Base-by-base conservation (phyloP, 2,797 vertebrate species). In the Pseudomugil tenellus region DNA sequence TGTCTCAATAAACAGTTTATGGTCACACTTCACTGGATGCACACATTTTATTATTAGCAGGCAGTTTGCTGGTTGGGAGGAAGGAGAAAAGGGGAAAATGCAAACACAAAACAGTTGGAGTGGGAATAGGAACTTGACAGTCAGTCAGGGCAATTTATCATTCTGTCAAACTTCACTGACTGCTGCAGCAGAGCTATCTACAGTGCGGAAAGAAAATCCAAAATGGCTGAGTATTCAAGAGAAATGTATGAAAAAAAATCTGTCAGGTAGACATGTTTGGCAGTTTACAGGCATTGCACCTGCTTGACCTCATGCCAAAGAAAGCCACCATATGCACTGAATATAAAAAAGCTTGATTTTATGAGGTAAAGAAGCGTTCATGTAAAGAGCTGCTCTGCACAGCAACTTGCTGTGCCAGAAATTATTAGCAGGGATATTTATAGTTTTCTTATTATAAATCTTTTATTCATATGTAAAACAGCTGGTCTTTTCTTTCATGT, bases 91-190 rank as follows among this genome's bases (percentile, higher is more conserved):
- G 62, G 60, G 48, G 59, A 66, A 87, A 86, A 84, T 79, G 83
- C 77, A 86, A 88, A 91, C 82, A 85, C 70, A 85, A 90, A 90
- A 87, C 73, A 89, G 76, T 81, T 76, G 10, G 79, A 79, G 74
- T 74, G 84, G 83, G 87, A 91, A 87, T 72, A 83, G 56, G 62
- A 91, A 84, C 79, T 84, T 92, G 89, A 91, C 92, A 92, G 88
- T 90, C 83, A 87, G 86, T 93, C 87, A 81, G 78, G 79, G 89
- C 80, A 92, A 93, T 92, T 91, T 90, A 93, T 91, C 89, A 91
- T 90, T 79, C 87, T 93, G 89, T 93, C 90, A 93, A 90, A 91
- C 88, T 87, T 88, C 89, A 92, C 85, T 88, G 90, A 85, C 77
- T 90, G 86, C 85, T 76, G 83, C 84, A 87, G 87, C 78, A 87